phyloP scores from a whole-genome alignment of 2,113 vertebrate species.

The Myiozetetes cayanensis region DNA sequence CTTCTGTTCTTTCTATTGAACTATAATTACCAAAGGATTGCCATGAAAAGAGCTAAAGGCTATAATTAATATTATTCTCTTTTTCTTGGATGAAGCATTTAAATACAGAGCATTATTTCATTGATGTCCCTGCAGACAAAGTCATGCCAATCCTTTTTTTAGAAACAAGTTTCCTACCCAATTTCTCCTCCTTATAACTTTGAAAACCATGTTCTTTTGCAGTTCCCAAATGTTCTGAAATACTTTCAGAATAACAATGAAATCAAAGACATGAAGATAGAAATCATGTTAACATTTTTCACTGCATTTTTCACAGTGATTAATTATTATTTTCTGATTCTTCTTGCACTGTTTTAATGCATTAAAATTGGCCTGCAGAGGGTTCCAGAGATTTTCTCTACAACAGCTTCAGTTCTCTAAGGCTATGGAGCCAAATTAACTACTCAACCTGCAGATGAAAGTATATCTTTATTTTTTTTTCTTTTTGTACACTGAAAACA shows the following conservation, averaged over 20 bases:
- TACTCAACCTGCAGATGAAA: neutral
- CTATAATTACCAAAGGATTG: slow-evolving; percentile 62
- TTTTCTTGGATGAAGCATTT: slow-evolving; percentile 53
- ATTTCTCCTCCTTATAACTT: slow-evolving; percentile 9
- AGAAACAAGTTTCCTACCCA: slow-evolving; percentile 29
- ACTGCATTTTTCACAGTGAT: slow-evolving; percentile 9
- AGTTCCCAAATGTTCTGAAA: slow-evolving; percentile 19
- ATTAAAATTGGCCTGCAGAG: neutral
- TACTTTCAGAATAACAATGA: slow-evolving; percentile 1
- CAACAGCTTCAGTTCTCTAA: neutral
- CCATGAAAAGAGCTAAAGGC: slow-evolving; percentile 53
- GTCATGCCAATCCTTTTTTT: slow-evolving; percentile 31
- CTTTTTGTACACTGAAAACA: neutral
- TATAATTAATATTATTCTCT: slow-evolving; percentile 67
- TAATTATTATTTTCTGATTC: slow-evolving; percentile 20
- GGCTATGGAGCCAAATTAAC: neutral
- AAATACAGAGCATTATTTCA: slow-evolving; percentile 51
- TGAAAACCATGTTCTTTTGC: neutral
- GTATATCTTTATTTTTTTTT: neutral
- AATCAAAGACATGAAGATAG: neutral
- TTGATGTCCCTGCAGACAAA: slow-evolving; percentile 43
- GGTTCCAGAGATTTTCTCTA: neutral
- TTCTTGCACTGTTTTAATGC: neutral
- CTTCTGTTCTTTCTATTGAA: slow-evolving; percentile 59
- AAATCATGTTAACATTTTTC: slow-evolving; percentile 20